phyloP scores from a whole-genome alignment of 2,113 vertebrate genomes.

The Anser brachyrhynchus region DNA sequence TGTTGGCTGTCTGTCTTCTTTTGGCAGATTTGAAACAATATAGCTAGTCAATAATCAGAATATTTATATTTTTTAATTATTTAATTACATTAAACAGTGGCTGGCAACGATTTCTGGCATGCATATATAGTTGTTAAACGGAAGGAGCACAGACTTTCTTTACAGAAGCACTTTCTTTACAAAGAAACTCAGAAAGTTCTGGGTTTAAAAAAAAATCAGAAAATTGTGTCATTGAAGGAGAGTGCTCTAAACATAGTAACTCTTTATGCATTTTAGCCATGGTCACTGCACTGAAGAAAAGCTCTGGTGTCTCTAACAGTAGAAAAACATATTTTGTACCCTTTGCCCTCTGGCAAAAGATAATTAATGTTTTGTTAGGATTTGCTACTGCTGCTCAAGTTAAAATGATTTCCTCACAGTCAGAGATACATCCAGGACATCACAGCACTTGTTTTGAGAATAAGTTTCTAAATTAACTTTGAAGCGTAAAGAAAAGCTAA shows the following conservation, averaged over 20 bases:
- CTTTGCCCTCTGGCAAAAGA: neutral
- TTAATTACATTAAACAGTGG: constrained; percentile 6
- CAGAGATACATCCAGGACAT: neutral
- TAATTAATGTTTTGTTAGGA: neutral
- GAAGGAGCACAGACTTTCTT: neutral
- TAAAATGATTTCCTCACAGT: neutral
- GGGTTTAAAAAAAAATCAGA: neutral
- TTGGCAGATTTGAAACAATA: constrained; percentile 25
- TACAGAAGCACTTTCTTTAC: neutral
- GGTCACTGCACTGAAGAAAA: neutral
- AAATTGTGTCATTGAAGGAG: neutral
- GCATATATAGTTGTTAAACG: neutral
- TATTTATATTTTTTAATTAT: constrained; percentile 37
- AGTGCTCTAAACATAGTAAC: neutral
- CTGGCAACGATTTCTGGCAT: constrained; percentile 8
- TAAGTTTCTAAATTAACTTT: neutral
- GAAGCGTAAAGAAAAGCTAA: neutral
- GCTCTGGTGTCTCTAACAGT: neutral
- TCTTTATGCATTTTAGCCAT: neutral
- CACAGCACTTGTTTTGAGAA: neutral
- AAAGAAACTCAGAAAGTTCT: neutral
- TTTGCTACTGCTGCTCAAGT: neutral
- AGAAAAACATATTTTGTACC: neutral
- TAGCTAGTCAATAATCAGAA: constrained; percentile 11
- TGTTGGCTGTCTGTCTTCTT: neutral